Evolutionary conservation across 2,888 invertebrate species (phyloP).

Genomic region (Cantharis flavilabris): DNA sequence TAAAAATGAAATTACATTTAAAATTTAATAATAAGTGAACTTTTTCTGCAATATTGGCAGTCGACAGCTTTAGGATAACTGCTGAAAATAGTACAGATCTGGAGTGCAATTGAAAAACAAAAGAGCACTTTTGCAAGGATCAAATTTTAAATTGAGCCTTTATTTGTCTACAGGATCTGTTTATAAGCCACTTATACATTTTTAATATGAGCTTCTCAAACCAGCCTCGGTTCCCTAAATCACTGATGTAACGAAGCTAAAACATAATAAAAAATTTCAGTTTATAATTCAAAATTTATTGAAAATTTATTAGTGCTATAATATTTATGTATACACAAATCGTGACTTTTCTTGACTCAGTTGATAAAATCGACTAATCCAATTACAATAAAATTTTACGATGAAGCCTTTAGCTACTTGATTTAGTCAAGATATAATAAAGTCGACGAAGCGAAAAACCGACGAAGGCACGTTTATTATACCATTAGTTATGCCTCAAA

Average conservation of each 20-base stretch:
- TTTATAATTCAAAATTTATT: neutral
- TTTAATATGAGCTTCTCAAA: conserved; percentile 47
- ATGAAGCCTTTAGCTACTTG: neutral
- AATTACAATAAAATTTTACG: conserved; percentile 27
- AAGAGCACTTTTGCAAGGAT: conserved; percentile 54
- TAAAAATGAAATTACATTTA: neutral
- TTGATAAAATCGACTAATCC: conserved; percentile 14
- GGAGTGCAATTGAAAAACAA: conserved; percentile 52
- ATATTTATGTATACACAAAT: neutral
- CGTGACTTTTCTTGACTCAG: conserved; percentile 17
- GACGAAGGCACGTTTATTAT: conserved; percentile 17
- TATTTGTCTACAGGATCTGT: conserved; percentile 54
- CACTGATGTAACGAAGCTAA: conserved; percentile 6
- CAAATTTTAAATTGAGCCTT: conserved; percentile 54
- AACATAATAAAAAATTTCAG: neutral
- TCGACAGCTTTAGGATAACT: neutral
- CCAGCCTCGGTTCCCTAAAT: conserved; percentile 11
- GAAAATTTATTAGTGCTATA: neutral
- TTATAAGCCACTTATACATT: conserved; percentile 52
- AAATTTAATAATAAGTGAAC: neutral
- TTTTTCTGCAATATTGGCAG: neutral
- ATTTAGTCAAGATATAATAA: conserved; percentile 12
- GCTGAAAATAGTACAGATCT: conserved; percentile 34
- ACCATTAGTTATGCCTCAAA: conserved; percentile 19
- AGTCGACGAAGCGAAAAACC: conserved; percentile 5